Base-by-base conservation (phyloP, 2,797 vertebrate species). In the Sebastes kiyomatsui region DNA sequence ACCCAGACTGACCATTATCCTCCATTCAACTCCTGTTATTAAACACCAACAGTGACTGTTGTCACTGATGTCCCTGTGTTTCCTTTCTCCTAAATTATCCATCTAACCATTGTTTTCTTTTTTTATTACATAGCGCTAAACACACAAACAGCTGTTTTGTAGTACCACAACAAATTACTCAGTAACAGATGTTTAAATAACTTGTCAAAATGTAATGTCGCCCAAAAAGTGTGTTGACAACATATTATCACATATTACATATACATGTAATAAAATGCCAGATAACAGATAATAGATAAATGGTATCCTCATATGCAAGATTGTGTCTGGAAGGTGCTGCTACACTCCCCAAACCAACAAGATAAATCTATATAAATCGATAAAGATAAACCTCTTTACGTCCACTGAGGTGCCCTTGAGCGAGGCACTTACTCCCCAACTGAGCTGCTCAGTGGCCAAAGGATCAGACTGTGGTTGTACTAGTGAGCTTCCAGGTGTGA, bases 1-100 rank as follows among this genome's bases (percentile, higher is more conserved):
- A 80, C 65, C 64, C 38, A 28, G 42, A 35, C 64, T 4, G 18
- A 68, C 77, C 79, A 68, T 83, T 75, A 79, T 84, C 71, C 84
- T 80, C 75, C 42, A 62, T 72, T 73, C 75, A 82, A 2, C 58
- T 75, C 58, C 58, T 54, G 70, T 76, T 42, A 80, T 82, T 68
- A 9, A 4, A 54, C 27, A 30, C 16, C n/a, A 72, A 23, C 65
- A 30, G 71, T n/a, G 13, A 52, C 56, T 77, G 32, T 62, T 72
- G 52, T 79, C 79, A 59, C 30, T 27, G 23, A 42, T 65, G 60
- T 56, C 56, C 5, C 56, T 7, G 13, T 10, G 7, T 9, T 79
- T 68, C 22, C 35, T 75, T 49, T 66, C 56, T 56, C 46, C 62
- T 16, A 14, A 67, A 78, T 81, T n/a, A 56, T 62, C 74, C 22